Evolutionary conservation across 2,113 vertebrate species (phyloP).

Genomic region (Ranitomeya imitator): DNA sequence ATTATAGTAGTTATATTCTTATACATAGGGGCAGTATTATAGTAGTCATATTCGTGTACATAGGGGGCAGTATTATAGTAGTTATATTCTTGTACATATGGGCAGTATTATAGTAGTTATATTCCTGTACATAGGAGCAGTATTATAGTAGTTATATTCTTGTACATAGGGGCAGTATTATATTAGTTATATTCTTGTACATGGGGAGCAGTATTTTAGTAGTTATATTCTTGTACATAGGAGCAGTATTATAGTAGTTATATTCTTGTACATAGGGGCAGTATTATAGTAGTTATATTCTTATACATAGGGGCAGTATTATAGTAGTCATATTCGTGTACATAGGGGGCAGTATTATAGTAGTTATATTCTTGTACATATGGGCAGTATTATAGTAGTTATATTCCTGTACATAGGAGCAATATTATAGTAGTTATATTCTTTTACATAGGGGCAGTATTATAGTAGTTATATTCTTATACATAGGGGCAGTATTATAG

Average conservation of each 20-base stretch:
- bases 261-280: not conserved
- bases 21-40: not conserved
- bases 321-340: conserved; percentile 6
- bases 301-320: not conserved
- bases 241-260: conserved; percentile 5
- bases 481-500: conserved; percentile 1
- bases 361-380: conserved; percentile 8
- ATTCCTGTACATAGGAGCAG: not conserved
- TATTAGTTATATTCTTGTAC: not conserved
- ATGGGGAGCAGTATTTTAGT: not conserved
- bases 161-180: conserved; percentile 3
- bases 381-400: not conserved
- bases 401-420: not conserved
- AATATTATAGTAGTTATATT: conserved; percentile 9
- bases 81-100: conserved; percentile 8
- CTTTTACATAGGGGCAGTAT: not conserved
- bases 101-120: conserved; percentile 6
- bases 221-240: not conserved
- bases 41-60: conserved; percentile 5
- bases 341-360: conserved; percentile 1
- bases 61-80: not conserved
- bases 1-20: conserved; percentile 4
- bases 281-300: conserved; percentile 14
- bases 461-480: conserved; percentile 4
- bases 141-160: not conserved